Base-by-base conservation (phyloP, 2,113 vertebrate genomes). In the Cygnus atratus region DNA sequence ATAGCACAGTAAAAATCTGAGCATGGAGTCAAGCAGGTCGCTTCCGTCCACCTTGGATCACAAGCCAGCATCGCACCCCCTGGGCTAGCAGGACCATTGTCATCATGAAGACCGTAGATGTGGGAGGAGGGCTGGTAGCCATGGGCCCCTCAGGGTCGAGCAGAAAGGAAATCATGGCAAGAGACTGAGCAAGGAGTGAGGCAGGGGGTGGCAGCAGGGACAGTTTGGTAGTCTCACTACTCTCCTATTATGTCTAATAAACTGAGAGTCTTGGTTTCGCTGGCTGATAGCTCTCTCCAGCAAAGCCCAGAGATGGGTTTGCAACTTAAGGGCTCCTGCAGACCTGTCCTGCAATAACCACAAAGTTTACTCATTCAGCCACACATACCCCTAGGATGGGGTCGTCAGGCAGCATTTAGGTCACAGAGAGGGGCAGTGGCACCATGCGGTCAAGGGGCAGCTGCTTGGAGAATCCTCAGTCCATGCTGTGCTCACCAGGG, bases 1-100 rank as follows among this genome's bases (percentile, higher is more conserved):
- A 17, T 70, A 59, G 63, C 72, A 92, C 35, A 85, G 75, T 83
- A 62, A 93, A 92, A 96, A 66, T 62, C 67, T 83, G 72, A 41
- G 3, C 3, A 39, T 61, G 33, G 58, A 48, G 62, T 75, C 43
- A 73, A 80, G 33, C 21, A 31, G 52, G 63, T 72, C 83, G 63
- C 85, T 77, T 44, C 63, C 80, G 76, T 70, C 67, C 65, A 76
- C 79, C 83, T 93, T 65, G 44, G 70, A 44, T 44, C 37, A n/a
- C 31, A 63, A 83, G 55, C 67, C 76, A 85, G 44, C 54, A 28
- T 16, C 44, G 33, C 54, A 44, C 35, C 67, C 17, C 57, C 63
- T 76, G 74, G 54, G 26, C 8, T 8, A 88, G 59, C 55, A 55
- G 76, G 59, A 58, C 25, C 3, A 0, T 18, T 91, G 67, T 54